Percentiles rank a stretch among this genome's conserved stretches.
phyloP scores from a whole-genome alignment of 2,888 invertebrate species.

The Epistrophella euchroma region DNA sequence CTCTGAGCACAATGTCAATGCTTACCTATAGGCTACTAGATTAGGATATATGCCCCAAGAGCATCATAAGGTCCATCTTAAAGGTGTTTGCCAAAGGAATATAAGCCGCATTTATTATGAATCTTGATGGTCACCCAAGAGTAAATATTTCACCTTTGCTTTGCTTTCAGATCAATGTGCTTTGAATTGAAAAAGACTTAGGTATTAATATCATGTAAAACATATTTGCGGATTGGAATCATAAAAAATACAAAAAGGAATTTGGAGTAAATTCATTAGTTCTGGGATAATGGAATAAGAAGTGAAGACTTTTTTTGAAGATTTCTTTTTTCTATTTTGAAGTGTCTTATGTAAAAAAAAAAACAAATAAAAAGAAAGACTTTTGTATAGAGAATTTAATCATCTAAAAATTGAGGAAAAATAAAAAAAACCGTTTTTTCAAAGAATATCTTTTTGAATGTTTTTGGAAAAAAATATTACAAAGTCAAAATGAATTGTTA shows the following conservation, averaged over 20 bases:
- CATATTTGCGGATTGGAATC: neutral
- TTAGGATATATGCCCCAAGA: constrained; percentile 33
- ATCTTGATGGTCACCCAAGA: constrained; percentile 45
- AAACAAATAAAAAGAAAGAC: too few species aligned
- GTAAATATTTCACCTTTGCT: constrained; percentile 20
- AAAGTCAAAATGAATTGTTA: too few species aligned
- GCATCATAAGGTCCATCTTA: constrained; percentile 48
- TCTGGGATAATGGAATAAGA: neutral
- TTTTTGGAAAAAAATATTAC: too few species aligned
- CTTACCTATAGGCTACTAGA: constrained; percentile 6
- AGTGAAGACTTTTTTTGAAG: neutral
- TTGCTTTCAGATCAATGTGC: constrained; percentile 10
- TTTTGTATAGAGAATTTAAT: too few species aligned
- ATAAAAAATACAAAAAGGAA: neutral
- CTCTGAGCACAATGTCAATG: constrained; percentile 1
- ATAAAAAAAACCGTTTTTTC: too few species aligned
- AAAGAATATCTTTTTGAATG: too few species aligned
- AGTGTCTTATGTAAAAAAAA: too few species aligned
- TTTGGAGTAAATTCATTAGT: neutral
- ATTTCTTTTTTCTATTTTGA: neutral
- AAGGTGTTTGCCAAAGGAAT: constrained; percentile 54
- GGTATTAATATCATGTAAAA: neutral
- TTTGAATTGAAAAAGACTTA: neutral
- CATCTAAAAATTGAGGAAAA: too few species aligned
- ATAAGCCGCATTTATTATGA: constrained; percentile 62